phyloP scores from a whole-genome alignment of 1,140 invertebrate genomes.

The Mizuhopecten yessoensis region DNA sequence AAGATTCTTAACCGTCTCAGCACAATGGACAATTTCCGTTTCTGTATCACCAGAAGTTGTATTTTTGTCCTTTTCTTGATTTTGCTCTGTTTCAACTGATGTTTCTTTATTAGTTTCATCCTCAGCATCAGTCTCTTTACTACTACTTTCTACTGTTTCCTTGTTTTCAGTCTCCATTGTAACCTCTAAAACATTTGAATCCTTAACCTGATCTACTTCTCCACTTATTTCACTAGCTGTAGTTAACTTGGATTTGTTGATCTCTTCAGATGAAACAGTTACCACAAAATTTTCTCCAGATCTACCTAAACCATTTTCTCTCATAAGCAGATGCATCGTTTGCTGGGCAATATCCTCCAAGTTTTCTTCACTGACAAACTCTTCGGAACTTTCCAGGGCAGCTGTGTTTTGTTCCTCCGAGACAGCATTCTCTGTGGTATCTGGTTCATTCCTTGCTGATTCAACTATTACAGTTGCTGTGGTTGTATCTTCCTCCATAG shows the following conservation, averaged over 20 bases:
- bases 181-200: background rate
- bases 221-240: background rate
- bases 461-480: background rate
- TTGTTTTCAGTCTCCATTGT: background rate
- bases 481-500: background rate
- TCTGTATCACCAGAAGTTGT: background rate
- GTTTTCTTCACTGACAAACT: background rate
- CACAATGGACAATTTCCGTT: background rate
- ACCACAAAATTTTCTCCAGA: slow-evolving; percentile 39
- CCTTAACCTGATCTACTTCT: background rate
- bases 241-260: background rate
- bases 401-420: background rate
- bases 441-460: too few species aligned
- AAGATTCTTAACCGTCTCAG: background rate
- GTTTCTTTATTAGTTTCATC: background rate
- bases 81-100: background rate
- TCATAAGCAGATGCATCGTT: background rate
- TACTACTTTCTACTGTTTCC: background rate
- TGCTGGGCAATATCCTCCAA: background rate
- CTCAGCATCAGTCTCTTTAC: background rate
- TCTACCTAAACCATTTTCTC: background rate
- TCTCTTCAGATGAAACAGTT: background rate
- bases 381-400: background rate
- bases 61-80: background rate
- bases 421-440: background rate